Conservation (phyloP, 2,888 invertebrate species). For the Drosophila fungiperda region DNA sequence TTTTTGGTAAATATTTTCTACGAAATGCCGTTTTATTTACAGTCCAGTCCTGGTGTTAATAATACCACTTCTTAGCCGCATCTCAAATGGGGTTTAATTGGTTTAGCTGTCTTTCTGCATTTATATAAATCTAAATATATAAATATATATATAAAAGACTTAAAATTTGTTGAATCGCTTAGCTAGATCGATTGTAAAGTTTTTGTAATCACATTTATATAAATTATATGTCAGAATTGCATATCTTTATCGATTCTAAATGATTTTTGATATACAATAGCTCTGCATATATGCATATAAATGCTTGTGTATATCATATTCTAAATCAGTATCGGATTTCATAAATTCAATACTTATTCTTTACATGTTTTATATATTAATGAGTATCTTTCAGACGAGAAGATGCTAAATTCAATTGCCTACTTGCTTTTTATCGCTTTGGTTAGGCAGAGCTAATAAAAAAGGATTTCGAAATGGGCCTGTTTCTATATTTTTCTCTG, state of each 20-base stretch:
- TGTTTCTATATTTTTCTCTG: slow-evolving; percentile 25
- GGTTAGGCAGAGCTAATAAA: slow-evolving; percentile 65
- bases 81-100: not conserved
- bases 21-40: slow-evolving; percentile 73
- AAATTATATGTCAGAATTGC: not conserved
- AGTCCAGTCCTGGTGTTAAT: slow-evolving; percentile 14
- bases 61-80: not conserved
- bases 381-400: not conserved
- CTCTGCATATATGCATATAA: not conserved
- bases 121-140: not conserved
- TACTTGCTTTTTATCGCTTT: slow-evolving; percentile 39
- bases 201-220: not conserved
- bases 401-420: not conserved
- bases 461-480: slow-evolving; percentile 69
- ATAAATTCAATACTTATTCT: not conserved
- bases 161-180: accelerated
- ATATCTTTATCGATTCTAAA: not conserved
- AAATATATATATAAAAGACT: no score
- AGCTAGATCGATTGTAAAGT: not conserved
- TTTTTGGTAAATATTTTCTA: slow-evolving; percentile 62
- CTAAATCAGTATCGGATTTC: not conserved
- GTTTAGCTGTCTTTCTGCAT: not conserved
- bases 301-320: not conserved
- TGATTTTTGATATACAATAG: not conserved
- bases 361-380: not conserved